Evolutionary conservation across 2,888 invertebrate genomes (phyloP), one percentile per base, ranked within the genome.

Genomic region (Crematogaster levior): DNA sequence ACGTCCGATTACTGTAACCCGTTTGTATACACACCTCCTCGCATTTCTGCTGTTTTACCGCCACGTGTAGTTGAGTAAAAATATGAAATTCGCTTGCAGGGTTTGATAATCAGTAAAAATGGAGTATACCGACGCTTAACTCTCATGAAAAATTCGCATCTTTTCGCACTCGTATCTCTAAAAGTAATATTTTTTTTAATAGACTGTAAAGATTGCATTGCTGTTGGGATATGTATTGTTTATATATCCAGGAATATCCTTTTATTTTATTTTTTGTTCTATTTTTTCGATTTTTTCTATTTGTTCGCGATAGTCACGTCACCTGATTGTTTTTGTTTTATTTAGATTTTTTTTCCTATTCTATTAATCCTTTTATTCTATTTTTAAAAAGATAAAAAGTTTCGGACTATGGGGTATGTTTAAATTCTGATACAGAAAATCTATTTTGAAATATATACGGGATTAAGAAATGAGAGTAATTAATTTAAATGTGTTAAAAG

Each of bases 301-400:
- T 34, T 2, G 12, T 37, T 34, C 37, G 15, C 15, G 27, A 37
- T 43, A 73, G 30, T 74, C 74, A 34, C 65, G 3, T 48, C 24
- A 48, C n/a, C 18, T 63, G 46, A 6, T 63, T 74, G 24, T 46
- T 46, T 65, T 61, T 58, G 58, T 34, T n/a, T n/a, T 48, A 48
- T 48, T 24, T 58, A 40, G n/a, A n/a, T n/a, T 70, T 48, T 74
- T 18, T 18, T 30, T 48, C 34, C 18, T 37, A 46, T 74, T 65
- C 65, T 34, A n/a, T 48, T 65, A 65, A 74, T 65, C 65, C 34
- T 37, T 37, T 34, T 5, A 34, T 34, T 34, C 34, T 34, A 34
- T 34, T 5, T 34, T 6, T 24, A 65, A 74, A 37, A 63, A 24
- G 24, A 48, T 21, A 72, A 72, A 60, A 27, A 58, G 6, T 24